These are phyloP conservation scores for Leucoraja erinaceus DNA, from an alignment of 2,113 vertebrate genomes.

Conservation along the genomic window DNA sequence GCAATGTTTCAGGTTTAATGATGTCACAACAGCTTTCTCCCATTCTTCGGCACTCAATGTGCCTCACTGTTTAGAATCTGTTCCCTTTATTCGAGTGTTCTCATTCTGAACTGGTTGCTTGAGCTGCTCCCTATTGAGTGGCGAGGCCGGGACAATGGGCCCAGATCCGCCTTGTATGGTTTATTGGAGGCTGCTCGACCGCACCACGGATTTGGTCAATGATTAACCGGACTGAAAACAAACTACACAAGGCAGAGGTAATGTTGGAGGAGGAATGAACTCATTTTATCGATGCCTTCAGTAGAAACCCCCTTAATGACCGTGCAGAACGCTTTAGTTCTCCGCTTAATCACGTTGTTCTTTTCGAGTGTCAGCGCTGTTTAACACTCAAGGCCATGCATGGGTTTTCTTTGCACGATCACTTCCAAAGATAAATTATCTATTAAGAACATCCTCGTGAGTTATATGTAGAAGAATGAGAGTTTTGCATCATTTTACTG, in stretches of 20 bases:
- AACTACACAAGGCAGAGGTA: conserved; percentile 88
- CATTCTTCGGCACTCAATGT: conserved; percentile 16
- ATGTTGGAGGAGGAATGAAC: conserved; percentile 86
- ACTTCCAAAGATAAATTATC: conserved; percentile 90
- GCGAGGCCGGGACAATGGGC: conserved; percentile 82
- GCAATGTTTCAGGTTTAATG: conserved; percentile 53
- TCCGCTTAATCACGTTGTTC: conserved; percentile 93
- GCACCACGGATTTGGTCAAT: conserved; percentile 84
- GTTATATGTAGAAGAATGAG: conserved; percentile 58
- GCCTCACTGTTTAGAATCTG: conserved; percentile 42
- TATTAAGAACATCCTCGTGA: conserved; percentile 60
- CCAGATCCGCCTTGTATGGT: conserved; percentile 94
- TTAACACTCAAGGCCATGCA: conserved; percentile 75
- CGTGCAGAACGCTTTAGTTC: conserved; percentile 89
- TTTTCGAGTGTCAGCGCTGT: conserved; percentile 83
- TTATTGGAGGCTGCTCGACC: conserved; percentile 92
- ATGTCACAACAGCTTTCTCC: conserved; percentile 78
- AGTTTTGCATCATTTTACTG: conserved; percentile 56
- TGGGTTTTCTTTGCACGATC: conserved; percentile 76
- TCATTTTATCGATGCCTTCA: conserved; percentile 96
- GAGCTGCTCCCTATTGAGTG: conserved; percentile 91
- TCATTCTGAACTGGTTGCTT: conserved; percentile 94
- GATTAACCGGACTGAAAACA: conserved; percentile 95
- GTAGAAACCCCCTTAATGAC: conserved; percentile 76
- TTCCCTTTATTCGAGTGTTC: conserved; percentile 61